A percentile compares a stretch with the other conserved stretches of the same genome.
Evolutionary conservation across 2,797 vertebrate genomes (phyloP).

Genomic region (Ambastaia sidthimunki): DNA sequence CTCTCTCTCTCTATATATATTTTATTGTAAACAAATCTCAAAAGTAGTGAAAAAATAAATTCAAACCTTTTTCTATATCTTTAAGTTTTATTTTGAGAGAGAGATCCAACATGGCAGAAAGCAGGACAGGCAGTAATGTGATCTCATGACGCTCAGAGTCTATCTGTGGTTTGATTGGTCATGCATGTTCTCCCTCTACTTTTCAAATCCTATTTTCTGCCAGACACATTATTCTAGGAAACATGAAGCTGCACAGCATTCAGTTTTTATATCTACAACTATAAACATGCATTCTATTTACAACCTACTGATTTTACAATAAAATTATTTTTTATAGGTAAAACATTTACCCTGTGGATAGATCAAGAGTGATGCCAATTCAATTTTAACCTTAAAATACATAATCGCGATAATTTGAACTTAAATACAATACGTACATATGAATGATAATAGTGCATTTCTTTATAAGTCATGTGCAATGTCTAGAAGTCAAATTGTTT

Average conservation of each 20-base stretch:
- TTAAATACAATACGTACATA: not conserved
- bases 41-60: no score
- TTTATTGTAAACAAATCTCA: no score
- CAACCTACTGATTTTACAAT: not conserved
- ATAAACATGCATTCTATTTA: not conserved
- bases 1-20: no score
- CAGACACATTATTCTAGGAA: conserved; percentile 28
- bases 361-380: not conserved
- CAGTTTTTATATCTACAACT: conserved; percentile 4
- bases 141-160: conserved; percentile 75
- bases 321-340: not conserved
- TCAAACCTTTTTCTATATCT: no score
- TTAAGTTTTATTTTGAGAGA: no score
- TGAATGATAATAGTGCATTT: not conserved
- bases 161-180: conserved; percentile 76
- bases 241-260: not conserved
- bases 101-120: conserved; percentile 17
- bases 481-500: not conserved
- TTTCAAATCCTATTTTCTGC: conserved; percentile 66
- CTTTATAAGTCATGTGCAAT: not conserved
- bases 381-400: not conserved
- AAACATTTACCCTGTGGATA: not conserved
- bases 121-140: conserved; percentile 57
- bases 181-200: conserved; percentile 78
- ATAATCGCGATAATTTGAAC: not conserved